Evolutionary conservation across 2,113 vertebrate species (phyloP).

Genomic region (Acinonyx jubatus): DNA sequence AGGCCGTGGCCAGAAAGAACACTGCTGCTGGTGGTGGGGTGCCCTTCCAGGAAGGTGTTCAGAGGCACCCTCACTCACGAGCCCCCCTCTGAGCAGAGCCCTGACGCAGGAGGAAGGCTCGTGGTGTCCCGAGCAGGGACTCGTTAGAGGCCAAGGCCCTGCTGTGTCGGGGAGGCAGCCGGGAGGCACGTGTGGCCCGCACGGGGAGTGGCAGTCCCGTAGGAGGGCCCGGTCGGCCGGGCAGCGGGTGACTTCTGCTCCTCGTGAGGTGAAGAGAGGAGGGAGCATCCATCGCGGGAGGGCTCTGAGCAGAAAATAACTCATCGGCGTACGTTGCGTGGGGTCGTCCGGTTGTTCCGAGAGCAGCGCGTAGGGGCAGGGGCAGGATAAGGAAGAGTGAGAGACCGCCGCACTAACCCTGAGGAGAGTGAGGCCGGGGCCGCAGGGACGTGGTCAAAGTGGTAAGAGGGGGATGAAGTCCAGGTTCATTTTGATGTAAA

Average conservation of each 20-base stretch:
- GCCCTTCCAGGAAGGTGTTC: neutral
- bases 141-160: neutral
- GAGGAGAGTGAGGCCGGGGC: neutral
- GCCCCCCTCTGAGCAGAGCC: neutral
- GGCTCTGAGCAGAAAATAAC: neutral
- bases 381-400: neutral
- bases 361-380: neutral
- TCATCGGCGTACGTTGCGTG: neutral
- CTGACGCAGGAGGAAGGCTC: neutral
- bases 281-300: neutral
- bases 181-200: too few species aligned
- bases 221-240: neutral
- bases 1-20: too few species aligned
- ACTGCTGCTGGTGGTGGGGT: neutral
- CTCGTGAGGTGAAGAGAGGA: neutral
- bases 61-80: neutral
- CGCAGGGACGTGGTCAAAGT: neutral
- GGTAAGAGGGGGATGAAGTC: neutral
- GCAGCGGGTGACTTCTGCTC: neutral
- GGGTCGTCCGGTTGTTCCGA: neutral
- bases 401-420: rapidly evolving
- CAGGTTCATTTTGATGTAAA: neutral
- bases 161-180: neutral
- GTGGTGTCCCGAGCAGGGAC: neutral
- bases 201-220: too few species aligned